Base-by-base conservation (phyloP, 1,140 invertebrate species). In the Telenomus remus region DNA sequence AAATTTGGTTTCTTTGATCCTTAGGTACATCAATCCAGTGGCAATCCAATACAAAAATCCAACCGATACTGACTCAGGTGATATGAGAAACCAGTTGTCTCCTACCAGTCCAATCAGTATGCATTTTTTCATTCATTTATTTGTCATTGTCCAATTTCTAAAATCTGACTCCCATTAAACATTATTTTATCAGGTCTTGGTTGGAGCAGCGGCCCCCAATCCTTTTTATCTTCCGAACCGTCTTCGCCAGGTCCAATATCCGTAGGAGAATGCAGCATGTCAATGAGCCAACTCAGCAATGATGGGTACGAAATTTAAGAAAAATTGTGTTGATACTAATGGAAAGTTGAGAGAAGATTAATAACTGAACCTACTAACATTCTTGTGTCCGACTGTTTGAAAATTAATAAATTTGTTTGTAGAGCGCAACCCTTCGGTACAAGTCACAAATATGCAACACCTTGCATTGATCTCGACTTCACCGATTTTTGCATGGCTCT, bases 241-340 rank as follows among this genome's bases (percentile, higher is more conserved):
- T 94, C 93, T 49, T 94, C 93, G 66, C 92, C 92, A 15, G 89
- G 90, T 11, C 90, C 89, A 33, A 86, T 90, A 1, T 91, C 91
- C 19, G 89, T 89, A 4, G 90, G 89, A 39, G 89, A 91, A 70
- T 91, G 89, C 57, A 91, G 90, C 61, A 91, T 92, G 86, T 92
- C 91, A 0, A 89, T 91, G 33, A 92, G 91, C 79, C 80, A 91
- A 49, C 88, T 91, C 60, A 92, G 91, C 78, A 90, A 87, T 63
- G 91, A 92, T 74, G 90, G 91, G 91, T 91, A 85, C 84, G 77
- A 48, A 71, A 44, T 1, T 8, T 11, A 13, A 42, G 44, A 53
- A 43, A n/a, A 53, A 19, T 9, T 44, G 34, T n/a, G n/a, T n/a
- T n/a, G n/a, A n/a, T n/a, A n/a, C n/a, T n/a, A n/a, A n/a, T n/a